A percentile compares a stretch with the other conserved stretches of the same genome.
phyloP scores from a whole-genome alignment of 2,113 vertebrate genomes.

The Periophthalmus modestus region DNA sequence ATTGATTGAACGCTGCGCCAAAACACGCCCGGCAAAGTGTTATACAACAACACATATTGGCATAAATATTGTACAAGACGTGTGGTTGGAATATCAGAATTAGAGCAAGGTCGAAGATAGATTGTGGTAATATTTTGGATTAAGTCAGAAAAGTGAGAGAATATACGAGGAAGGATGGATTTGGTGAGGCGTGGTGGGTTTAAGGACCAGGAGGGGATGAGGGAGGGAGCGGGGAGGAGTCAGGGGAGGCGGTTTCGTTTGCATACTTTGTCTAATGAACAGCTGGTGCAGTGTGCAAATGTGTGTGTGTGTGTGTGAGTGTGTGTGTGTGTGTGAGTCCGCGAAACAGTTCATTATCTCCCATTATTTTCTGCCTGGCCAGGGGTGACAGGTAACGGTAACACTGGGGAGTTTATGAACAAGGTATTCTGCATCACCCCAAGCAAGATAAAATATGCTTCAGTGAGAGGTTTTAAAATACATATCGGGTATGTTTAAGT shows the following conservation, averaged over 20 bases:
- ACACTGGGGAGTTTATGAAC: conserved; percentile 61
- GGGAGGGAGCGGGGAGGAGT: conserved; percentile 55
- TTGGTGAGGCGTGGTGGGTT: conserved; percentile 31
- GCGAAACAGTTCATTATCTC: conserved; percentile 73
- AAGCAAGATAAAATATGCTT: conserved; percentile 39
- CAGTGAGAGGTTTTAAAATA: background rate
- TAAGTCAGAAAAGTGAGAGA: conserved; percentile 3
- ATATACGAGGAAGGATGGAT: conserved; percentile 4
- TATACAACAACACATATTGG: conserved; percentile 55
- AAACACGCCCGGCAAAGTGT: conserved; percentile 61
- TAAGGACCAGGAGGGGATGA: conserved; percentile 37
- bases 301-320: conserved; percentile 25
- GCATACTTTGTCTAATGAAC: conserved; percentile 89
- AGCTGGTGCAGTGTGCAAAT: conserved; percentile 70
- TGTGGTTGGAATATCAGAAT: conserved; percentile 21
- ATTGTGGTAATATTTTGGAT: conserved; percentile 2
- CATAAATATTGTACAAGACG: conserved; percentile 46
- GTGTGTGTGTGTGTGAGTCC: conserved; percentile 30
- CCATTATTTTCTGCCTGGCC: conserved; percentile 73
- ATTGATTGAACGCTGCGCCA: conserved; percentile 54
- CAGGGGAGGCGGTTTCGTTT: conserved; percentile 74
- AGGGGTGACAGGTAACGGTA: conserved; percentile 81
- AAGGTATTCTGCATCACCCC: conserved; percentile 48
- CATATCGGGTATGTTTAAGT: background rate
- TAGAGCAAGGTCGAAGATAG: conserved; percentile 22